A percentile compares a stretch with the other conserved stretches of the same genome.
Conservation (phyloP, 1,140 invertebrate genomes). For the Drosophila melanogaster region Release_6_plus_ISO1_MT NT_037436.4:23636501-23637000, state of each 20-base stretch:
- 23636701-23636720: constrained; percentile 1
- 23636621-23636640: not conserved
- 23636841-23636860: not conserved
- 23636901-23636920: not conserved
- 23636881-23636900: constrained; percentile 1
- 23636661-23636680: not conserved
- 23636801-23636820: not conserved
- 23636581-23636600: constrained; percentile 1
- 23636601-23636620: not conserved
- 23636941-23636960: no score
- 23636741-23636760: not conserved
- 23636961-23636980: no score
- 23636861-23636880: constrained; percentile 1
- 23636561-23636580: constrained; percentile 31
- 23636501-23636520: not conserved
- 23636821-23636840: not conserved
- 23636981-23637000: no score
- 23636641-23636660: not conserved
- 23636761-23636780: not conserved
- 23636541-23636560: constrained; percentile 12
- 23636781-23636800: constrained; percentile 1
- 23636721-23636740: not conserved
- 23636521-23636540: constrained; percentile 3
- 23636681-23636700: constrained; percentile 1
- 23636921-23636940: not conserved